phyloP scores from a whole-genome alignment of 2,888 invertebrate genomes.

The Hedya salicella region DNA sequence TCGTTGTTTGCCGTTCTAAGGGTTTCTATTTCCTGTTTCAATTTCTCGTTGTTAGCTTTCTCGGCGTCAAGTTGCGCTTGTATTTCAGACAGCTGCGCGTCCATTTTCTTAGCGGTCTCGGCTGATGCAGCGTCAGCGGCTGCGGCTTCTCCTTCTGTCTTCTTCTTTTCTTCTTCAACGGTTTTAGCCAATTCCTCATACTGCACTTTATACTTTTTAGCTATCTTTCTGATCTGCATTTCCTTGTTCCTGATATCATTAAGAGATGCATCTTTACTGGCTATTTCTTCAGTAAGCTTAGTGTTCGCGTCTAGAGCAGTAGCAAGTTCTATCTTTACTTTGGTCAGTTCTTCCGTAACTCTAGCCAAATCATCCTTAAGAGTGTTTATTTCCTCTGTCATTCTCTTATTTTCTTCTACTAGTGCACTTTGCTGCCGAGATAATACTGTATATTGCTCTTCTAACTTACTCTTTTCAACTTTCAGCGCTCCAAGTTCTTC shows the following conservation, averaged over 20 bases:
- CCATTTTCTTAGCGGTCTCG: conserved; percentile 82
- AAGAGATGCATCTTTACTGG: conserved; percentile 87
- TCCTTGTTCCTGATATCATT: conserved; percentile 89
- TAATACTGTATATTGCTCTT: conserved; percentile 87
- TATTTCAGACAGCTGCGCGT: conserved; percentile 75
- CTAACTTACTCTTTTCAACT: conserved; percentile 87
- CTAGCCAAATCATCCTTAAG: conserved; percentile 85
- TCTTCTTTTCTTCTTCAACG: conserved; percentile 86
- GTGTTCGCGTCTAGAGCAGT: conserved; percentile 86
- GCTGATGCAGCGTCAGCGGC: conserved; percentile 75
- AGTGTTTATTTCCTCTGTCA: conserved; percentile 86
- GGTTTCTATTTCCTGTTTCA: conserved; percentile 87
- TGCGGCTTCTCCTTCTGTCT: conserved; percentile 82
- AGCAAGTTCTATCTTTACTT: conserved; percentile 85
- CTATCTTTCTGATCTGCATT: conserved; percentile 93
- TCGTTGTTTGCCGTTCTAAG: conserved; percentile 83
- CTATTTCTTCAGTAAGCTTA: conserved; percentile 87
- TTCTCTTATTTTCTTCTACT: conserved; percentile 87
- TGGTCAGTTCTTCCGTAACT: conserved; percentile 86
- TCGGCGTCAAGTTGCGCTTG: conserved; percentile 75
- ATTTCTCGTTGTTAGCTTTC: conserved; percentile 86
- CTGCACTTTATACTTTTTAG: conserved; percentile 95
- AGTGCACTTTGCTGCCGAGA: conserved; percentile 85
- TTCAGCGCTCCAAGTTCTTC: conserved; percentile 88
- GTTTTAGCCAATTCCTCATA: conserved; percentile 90